Conservation (phyloP, 2,888 invertebrate species). For the Tuberolachnus salignus region DNA sequence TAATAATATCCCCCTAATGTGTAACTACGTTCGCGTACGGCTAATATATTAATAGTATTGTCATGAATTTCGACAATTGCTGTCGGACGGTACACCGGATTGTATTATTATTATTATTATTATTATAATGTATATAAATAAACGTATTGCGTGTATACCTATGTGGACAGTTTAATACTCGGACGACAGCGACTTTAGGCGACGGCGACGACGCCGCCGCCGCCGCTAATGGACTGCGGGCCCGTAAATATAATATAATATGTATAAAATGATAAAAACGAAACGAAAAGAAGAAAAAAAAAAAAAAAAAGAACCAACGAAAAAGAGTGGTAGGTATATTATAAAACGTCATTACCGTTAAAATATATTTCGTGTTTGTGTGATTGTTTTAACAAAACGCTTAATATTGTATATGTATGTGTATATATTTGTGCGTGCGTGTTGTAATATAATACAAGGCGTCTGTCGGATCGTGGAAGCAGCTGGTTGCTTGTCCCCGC, state of each 20-base stretch:
- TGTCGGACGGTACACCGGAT: too few relatives aligned
- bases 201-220: too few relatives aligned
- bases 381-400: slow-evolving; percentile 56
- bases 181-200: background rate
- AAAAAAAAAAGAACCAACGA: slow-evolving; percentile 25
- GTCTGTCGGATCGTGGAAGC: slow-evolving; percentile 48
- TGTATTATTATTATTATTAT: too few relatives aligned
- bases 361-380: slow-evolving; percentile 56
- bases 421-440: background rate
- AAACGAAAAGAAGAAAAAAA: background rate
- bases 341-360: slow-evolving; percentile 55
- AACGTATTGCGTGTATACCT: too few relatives aligned
- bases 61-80: too few relatives aligned
- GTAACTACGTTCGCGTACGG: too few relatives aligned
- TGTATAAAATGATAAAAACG: background rate
- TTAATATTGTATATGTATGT: slow-evolving; percentile 21
- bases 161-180: too few relatives aligned
- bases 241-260: slow-evolving; percentile 33
- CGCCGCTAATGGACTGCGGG: slow-evolving; percentile 39
- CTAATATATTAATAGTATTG: too few relatives aligned
- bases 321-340: background rate
- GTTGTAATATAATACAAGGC: background rate
- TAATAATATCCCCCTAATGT: too few relatives aligned
- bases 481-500: slow-evolving; percentile 48
- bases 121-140: too few relatives aligned